phyloP scores from a whole-genome alignment of 2,797 vertebrate species.

The Helostoma temminkii region DNA sequence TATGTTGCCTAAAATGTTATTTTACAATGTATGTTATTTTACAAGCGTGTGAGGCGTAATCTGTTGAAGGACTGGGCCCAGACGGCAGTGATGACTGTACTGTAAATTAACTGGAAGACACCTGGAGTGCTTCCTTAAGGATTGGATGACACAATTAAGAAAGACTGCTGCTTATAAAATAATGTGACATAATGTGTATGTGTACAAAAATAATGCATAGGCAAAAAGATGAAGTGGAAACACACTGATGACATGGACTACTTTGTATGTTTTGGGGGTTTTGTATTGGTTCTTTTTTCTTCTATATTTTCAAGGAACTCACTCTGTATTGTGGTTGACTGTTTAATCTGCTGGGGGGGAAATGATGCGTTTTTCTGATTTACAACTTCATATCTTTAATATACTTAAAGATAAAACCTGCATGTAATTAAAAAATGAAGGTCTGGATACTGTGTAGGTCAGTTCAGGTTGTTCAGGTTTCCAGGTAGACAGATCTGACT shows the following conservation, averaged over 20 bases:
- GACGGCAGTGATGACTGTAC: constrained; percentile 3
- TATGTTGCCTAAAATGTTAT: background rate
- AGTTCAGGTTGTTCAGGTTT: constrained; percentile 1
- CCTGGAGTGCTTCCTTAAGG: background rate
- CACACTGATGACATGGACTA: background rate
- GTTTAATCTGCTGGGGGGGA: background rate
- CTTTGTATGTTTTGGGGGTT: background rate
- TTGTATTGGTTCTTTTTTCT: constrained; percentile 2
- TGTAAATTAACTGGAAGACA: constrained; percentile 12
- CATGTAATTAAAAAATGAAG: background rate
- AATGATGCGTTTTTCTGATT: background rate
- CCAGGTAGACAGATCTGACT: background rate
- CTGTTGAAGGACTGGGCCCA: background rate
- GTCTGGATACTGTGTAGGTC: too few relatives aligned
- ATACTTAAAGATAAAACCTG: background rate
- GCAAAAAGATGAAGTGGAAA: background rate
- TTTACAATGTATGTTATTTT: too few relatives aligned
- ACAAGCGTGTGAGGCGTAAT: background rate
- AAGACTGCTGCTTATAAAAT: background rate
- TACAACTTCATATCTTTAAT: background rate
- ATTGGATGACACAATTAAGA: background rate
- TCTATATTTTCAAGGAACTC: background rate
- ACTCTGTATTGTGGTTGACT: constrained; percentile 3
- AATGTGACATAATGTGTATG: background rate
- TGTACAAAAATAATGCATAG: background rate